phyloP scores from a whole-genome alignment of 2,888 invertebrate genomes.

The Tetramorium bicarinatum region DNA sequence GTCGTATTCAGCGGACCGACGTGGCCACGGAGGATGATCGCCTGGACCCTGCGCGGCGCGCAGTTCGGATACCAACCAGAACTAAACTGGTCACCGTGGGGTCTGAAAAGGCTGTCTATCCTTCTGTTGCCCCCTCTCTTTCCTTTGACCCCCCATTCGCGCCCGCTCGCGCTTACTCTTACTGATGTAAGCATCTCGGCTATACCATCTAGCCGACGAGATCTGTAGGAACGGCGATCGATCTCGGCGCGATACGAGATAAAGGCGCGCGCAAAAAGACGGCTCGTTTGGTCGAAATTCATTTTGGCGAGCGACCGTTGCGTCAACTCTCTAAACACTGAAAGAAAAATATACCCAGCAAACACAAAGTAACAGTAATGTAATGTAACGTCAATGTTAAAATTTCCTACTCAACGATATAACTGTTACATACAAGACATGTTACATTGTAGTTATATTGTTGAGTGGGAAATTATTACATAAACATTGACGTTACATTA shows the following conservation, averaged over 20 bases:
- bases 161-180: constrained; percentile 48
- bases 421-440: too few species aligned
- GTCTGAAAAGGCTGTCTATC: constrained; percentile 78
- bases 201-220: constrained; percentile 53
- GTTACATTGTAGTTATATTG: too few species aligned
- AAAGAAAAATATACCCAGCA: too few species aligned
- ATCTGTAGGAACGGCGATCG: constrained; percentile 65
- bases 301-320: background rate
- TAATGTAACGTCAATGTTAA: too few species aligned
- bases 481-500: too few species aligned
- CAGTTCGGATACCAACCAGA: constrained; percentile 78
- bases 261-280: constrained; percentile 12
- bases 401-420: too few species aligned
- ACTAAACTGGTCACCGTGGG: constrained; percentile 79
- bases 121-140: constrained; percentile 65
- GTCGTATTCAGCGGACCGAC: background rate
- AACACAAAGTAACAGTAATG: too few species aligned
- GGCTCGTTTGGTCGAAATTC: constrained; percentile 2
- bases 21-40: background rate
- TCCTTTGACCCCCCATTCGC: constrained; percentile 65
- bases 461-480: too few species aligned
- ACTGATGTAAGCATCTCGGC: constrained; percentile 44
- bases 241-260: constrained; percentile 49
- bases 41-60: constrained; percentile 50
- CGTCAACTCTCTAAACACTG: background rate